Percentiles rank a stretch among this genome's conserved stretches.
phyloP scores from a whole-genome alignment of 2,113 vertebrate genomes.

The Vulpes lagopus region DNA sequence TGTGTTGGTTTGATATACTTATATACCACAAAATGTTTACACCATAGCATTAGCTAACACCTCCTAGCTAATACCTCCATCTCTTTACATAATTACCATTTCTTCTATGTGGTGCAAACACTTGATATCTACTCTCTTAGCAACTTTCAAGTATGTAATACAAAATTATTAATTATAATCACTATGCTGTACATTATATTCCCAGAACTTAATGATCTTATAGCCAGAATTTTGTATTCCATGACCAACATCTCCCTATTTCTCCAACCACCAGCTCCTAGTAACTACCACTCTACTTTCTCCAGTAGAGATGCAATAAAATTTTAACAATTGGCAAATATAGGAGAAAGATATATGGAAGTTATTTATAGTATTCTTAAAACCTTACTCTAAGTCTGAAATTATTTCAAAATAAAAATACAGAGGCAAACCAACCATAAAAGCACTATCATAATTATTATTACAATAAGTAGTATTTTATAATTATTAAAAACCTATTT shows the following conservation, averaged over 20 bases:
- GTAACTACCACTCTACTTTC: not conserved
- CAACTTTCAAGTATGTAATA: not conserved
- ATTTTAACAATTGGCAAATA: not conserved
- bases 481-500: slow-evolving; percentile 12
- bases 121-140: not conserved
- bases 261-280: not conserved
- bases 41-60: not conserved
- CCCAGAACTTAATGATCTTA: not conserved
- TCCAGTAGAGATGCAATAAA: not conserved
- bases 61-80: not conserved
- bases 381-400: not conserved
- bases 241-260: not conserved
- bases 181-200: not conserved
- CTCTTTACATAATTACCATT: not conserved
- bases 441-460: not conserved
- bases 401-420: slow-evolving; percentile 39
- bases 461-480: not conserved
- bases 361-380: slow-evolving; percentile 28
- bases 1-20: not conserved
- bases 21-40: not conserved
- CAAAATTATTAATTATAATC: not conserved
- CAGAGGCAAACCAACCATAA: not conserved
- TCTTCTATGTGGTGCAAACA: not conserved
- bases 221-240: not conserved
- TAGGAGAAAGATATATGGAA: not conserved